These are phyloP conservation scores for Brachyptera putata DNA, from an alignment of 2,888 invertebrate species.

Conservation along the genomic window DNA sequence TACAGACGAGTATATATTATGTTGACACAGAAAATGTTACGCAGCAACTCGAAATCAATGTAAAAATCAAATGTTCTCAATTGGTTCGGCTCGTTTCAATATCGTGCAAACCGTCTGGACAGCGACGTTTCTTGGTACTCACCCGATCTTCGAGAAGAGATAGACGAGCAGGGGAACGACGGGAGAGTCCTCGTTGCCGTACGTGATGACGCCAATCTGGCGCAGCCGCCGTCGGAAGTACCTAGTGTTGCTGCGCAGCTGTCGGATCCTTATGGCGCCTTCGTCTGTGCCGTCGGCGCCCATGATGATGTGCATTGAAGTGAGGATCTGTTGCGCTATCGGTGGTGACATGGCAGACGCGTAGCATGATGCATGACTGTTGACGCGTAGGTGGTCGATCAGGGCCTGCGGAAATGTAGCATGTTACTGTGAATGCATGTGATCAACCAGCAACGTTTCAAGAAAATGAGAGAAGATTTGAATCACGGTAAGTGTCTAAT, in stretches of 20 bases:
- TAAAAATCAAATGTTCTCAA: too few relatives aligned
- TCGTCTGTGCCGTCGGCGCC: conserved; percentile 73
- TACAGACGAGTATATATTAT: too few relatives aligned
- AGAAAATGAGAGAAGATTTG: too few relatives aligned
- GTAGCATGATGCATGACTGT: conserved; percentile 83
- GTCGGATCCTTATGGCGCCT: conserved; percentile 60
- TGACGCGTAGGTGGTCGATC: conserved; percentile 67
- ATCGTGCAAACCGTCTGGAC: too few relatives aligned
- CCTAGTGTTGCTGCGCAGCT: conserved; percentile 73
- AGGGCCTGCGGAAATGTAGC: conserved; percentile 64
- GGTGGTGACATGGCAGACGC: conserved; percentile 87
- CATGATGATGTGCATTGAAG: conserved; percentile 83
- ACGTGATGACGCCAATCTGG: conserved; percentile 86
- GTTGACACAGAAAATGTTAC: too few relatives aligned
- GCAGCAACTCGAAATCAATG: too few relatives aligned
- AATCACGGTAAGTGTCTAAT: too few relatives aligned
- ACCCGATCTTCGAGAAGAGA: conserved; percentile 92
- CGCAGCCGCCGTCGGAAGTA: conserved; percentile 76
- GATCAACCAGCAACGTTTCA: too few relatives aligned
- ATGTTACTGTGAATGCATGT: too few relatives aligned
- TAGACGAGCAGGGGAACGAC: conserved; percentile 95
- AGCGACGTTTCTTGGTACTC: too few relatives aligned
- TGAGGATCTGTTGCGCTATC: conserved; percentile 84
- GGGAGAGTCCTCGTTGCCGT: conserved; percentile 91
- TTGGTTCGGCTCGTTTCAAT: too few relatives aligned